These are phyloP conservation scores for Drosophila niveifrons DNA, from an alignment of 2,888 invertebrate genomes.

Conservation along the genomic window DNA sequence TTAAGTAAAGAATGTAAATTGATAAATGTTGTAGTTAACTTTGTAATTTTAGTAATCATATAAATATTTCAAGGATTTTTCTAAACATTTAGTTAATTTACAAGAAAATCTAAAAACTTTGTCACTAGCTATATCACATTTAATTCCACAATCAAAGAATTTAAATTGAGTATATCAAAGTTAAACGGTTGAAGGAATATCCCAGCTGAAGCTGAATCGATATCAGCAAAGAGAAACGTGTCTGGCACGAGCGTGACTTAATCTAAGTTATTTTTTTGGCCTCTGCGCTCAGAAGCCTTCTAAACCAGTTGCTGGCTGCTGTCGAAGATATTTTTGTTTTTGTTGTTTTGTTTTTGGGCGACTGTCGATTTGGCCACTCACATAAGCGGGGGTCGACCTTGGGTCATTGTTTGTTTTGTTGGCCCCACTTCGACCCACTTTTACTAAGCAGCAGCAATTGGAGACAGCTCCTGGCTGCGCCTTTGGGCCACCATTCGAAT, in stretches of 20 bases:
- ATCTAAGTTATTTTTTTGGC: conserved; percentile 34
- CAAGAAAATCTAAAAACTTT: not conserved
- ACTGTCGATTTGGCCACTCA: conserved; percentile 49
- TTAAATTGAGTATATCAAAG: not conserved
- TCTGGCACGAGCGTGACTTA: conserved; percentile 52
- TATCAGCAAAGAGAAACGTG: conserved; percentile 29
- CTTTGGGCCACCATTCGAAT: conserved; percentile 40
- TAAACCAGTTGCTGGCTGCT: conserved; percentile 56
- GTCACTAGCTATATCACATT: not conserved
- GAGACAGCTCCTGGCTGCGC: conserved; percentile 56
- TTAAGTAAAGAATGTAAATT: too few relatives aligned
- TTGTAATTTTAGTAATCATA: too few relatives aligned
- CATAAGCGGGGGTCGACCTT: conserved; percentile 56
- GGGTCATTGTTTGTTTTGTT: conserved; percentile 43
- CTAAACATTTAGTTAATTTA: not conserved
- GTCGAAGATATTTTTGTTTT: conserved; percentile 9
- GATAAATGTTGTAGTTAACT: too few relatives aligned
- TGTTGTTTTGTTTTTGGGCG: conserved; percentile 21
- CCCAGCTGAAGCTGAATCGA: conserved; percentile 36
- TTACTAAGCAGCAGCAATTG: conserved; percentile 40
- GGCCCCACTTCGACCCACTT: conserved; percentile 69
- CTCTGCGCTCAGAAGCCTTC: conserved; percentile 48
- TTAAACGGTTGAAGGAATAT: conserved; percentile 17
- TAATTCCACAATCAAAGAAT: not conserved
- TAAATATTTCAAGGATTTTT: not conserved